Conservation (phyloP, 2,797 vertebrate species). For the Remorina albescens region DNA sequence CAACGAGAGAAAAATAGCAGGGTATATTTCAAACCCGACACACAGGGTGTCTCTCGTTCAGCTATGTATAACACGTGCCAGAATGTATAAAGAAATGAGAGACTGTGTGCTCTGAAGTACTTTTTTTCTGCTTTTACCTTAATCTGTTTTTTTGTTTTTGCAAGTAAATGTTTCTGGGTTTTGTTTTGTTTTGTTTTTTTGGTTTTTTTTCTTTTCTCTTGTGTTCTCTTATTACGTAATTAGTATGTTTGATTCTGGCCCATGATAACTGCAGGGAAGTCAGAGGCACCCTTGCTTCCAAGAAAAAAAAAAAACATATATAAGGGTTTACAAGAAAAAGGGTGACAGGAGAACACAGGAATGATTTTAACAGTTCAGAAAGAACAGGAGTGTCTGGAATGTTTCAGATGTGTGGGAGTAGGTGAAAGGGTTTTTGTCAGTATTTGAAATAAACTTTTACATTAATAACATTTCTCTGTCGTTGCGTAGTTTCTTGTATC, state of each 20-base stretch:
- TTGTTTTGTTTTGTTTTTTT: too few relatives aligned
- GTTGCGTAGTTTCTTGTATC: background rate
- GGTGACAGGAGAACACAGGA: constrained; percentile 71
- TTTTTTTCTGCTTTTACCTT: constrained; percentile 79
- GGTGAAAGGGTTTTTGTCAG: constrained; percentile 83
- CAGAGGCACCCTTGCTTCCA: constrained; percentile 74
- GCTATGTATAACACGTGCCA: constrained; percentile 73
- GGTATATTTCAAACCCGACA: constrained; percentile 56
- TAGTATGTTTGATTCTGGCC: constrained; percentile 72
- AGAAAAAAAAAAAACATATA: constrained; percentile 38
- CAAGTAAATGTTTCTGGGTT: too few relatives aligned
- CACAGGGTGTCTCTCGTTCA: constrained; percentile 69
- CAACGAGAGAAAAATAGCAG: constrained; percentile 50
- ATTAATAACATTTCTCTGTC: constrained; percentile 68
- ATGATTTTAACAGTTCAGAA: constrained; percentile 77
- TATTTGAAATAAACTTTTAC: constrained; percentile 91
- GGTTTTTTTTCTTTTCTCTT: constrained; percentile 51
- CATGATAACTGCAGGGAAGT: constrained; percentile 76
- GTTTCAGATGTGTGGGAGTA: constrained; percentile 77
- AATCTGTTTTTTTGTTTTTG: constrained; percentile 69
- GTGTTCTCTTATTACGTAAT: constrained; percentile 70
- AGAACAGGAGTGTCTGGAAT: constrained; percentile 75
- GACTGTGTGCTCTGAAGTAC: constrained; percentile 74
- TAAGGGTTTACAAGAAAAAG: constrained; percentile 68
- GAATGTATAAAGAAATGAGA: constrained; percentile 80